Base-by-base conservation (phyloP, 2,113 vertebrate species). In the Dromaius novaehollandiae region DNA sequence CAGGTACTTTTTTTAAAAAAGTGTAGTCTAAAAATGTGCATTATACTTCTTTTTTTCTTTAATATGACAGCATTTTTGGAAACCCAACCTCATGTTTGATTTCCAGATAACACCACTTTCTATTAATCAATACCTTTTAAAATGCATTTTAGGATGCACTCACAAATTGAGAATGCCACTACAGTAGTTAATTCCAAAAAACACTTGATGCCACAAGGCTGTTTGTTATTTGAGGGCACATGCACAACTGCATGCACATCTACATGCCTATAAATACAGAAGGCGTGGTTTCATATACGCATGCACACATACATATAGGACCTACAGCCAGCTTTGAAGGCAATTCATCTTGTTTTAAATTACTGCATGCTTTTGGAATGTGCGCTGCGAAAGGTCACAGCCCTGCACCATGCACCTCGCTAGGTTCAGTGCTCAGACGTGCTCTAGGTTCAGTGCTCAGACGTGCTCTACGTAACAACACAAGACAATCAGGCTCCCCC, bases 261-360 rank as follows among this genome's bases (percentile, higher is more conserved):
- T 17, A 17, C 40, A 40, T 13, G 6, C 17, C 42, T 73, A 26
- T n/a, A 87, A 79, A 64, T 18, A 53, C 28, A 10, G 4, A 64
- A 25, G 6, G 42, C 42, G 42, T 3, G 7, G 32, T 75, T 21
- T 89, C 53, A 77, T 7, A 44, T 13, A 63, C 19, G 81, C 30
- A 85, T 17, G 38, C 38, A 68, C 18, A 83, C 50, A 22, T 2
- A 0, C 34, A 93, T 69, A 55, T 7, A 28, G 21, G 44, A 83
- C 58, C 61, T 90, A 82, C 51, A 96, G 93, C 78, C 88, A 97
- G 81, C 66, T 96, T 56, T 48, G 82, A 90, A 78, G 51, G 78
- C 51, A 96, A 95, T 94, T 84, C 95, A 92, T 95, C 91, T 68
- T 63, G 80, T 89, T 80, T 96, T 94, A 91, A 96, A 94, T 92